Evolutionary conservation across 2,797 vertebrate species (phyloP), one percentile per base, ranked within the genome.

Genomic region (Threskiornis aethiopicus): DNA sequence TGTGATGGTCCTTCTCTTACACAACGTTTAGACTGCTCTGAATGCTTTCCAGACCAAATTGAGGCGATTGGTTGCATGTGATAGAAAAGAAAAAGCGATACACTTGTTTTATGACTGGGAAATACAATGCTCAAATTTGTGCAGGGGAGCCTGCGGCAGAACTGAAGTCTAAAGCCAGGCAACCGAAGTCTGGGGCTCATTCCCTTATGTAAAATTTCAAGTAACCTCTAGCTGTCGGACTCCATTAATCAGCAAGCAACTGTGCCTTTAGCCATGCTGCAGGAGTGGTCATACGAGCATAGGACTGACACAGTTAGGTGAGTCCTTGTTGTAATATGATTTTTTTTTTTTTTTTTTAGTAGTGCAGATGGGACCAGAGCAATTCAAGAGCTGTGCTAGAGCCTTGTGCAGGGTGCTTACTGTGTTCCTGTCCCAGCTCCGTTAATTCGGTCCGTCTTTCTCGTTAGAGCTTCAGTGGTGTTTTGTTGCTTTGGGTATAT

Each of bases 31-130:
- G 66, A 11, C 17, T 29, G 26, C 55, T 49, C 29, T 59, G 29
- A 75, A 44, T 6, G 1, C 49, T 51, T 61, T 21, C 13, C 46
- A 75, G 46, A 26, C 41, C 2, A 2, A 59, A 37, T 13, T 39
- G 49, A 55, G 8, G 8, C 1, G 1, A 22, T 29, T 35, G 16
- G 16, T 41, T 47, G 70, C 16, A 33, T 1, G 5, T 2, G 5
- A 11, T 31, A n/a, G 8, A 44, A 61, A 57, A 58, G 57, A 16
- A 66, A 33, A 19, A 76, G 18, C 2, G 0, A 24, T 35, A 11
- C 4, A 2, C 18, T 62, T 28, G 19, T n/a, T 62, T 90, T 52
- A 16, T 31, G 37, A 4, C 2, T 28, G 44, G 58, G 25, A 70
- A 84, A 37, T 52, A 9, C n/a, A 90, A 47, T 58, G 4, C 12